Conservation (phyloP, 2,113 vertebrate species). For the Shinisaurus crocodilurus region DNA sequence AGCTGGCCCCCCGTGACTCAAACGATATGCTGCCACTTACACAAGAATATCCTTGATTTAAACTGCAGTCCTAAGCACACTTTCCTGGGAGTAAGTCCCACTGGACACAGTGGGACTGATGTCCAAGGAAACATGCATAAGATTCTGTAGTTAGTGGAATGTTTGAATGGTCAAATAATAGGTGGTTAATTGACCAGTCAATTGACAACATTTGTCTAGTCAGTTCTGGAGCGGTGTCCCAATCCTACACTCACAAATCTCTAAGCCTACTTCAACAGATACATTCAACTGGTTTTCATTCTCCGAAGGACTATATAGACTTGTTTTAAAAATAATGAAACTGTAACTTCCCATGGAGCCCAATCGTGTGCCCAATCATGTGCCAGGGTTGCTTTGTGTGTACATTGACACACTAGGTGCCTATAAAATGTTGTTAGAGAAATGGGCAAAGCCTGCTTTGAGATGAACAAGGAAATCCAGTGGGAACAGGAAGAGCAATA, state of each 20-base stretch:
- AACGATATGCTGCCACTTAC: neutral
- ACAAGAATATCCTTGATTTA: neutral
- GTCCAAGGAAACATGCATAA: neutral
- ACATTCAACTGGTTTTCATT: neutral
- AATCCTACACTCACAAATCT: neutral
- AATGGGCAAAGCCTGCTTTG: neutral
- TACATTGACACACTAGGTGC: too few species aligned
- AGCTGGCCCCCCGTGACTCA: neutral
- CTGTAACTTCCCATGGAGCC: neutral
- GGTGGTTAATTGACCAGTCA: too few species aligned
- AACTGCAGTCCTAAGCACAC: neutral
- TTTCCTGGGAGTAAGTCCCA: too few species aligned
- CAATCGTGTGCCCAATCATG: too few species aligned
- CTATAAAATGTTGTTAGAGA: neutral
- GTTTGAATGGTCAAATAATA: neutral
- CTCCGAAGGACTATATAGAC: neutral
- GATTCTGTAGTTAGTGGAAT: neutral
- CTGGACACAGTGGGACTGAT: neutral
- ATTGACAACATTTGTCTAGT: neutral
- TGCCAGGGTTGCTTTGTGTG: neutral
- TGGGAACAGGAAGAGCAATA: neutral
- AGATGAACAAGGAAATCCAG: neutral
- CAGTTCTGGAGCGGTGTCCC: neutral
- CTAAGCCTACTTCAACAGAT: neutral
- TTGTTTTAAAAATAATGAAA: neutral